Percentiles rank a stretch among this genome's conserved stretches.
These are phyloP conservation scores for Sebastes oblongus DNA, from an alignment of 2,797 vertebrate genomes.

Conservation along the genomic window DNA sequence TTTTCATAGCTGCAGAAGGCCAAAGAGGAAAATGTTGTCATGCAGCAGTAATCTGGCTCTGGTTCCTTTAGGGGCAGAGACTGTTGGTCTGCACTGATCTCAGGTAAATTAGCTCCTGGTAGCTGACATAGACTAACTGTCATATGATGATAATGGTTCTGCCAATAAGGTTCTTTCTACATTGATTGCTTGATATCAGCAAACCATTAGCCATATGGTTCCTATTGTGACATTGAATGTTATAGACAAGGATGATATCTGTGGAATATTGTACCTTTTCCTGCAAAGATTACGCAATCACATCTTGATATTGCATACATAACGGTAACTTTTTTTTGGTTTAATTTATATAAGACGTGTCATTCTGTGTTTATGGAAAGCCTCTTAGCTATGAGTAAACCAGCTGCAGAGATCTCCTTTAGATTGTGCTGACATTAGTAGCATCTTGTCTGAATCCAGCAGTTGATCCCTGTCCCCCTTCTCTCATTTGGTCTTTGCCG, in stretches of 20 bases:
- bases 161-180: neutral
- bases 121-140: neutral
- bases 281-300: neutral
- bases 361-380: conserved; percentile 8
- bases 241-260: neutral
- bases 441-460: neutral
- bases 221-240: neutral
- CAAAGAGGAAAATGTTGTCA: conserved; percentile 6
- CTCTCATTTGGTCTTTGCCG: neutral
- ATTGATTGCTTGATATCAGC: neutral
- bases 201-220: neutral
- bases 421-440: neutral
- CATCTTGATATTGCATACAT: neutral
- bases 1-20: conserved; percentile 3
- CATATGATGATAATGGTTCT: neutral
- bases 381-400: conserved; percentile 22
- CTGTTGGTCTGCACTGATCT: conserved; percentile 7
- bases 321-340: neutral
- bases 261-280: neutral
- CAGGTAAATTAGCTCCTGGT: neutral
- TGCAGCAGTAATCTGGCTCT: conserved; percentile 15
- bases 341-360: neutral
- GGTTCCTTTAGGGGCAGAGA: conserved; percentile 1
- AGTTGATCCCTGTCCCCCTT: neutral
- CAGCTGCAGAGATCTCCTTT: conserved; percentile 9